phyloP scores from a whole-genome alignment of 2,888 invertebrate genomes.

The Amphimallon solstitiale region DNA sequence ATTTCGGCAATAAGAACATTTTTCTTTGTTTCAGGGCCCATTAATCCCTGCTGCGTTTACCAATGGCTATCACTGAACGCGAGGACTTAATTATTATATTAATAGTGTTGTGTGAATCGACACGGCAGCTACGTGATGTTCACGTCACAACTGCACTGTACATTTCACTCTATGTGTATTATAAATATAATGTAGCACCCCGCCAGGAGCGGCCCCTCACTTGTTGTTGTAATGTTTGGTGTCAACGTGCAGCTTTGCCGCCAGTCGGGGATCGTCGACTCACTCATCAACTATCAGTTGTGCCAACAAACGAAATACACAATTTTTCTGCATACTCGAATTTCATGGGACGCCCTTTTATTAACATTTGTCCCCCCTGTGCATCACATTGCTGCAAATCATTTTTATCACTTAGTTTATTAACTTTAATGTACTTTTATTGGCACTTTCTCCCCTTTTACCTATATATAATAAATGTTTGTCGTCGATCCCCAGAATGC shows the following conservation, averaged over 20 bases:
- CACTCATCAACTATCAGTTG: slow-evolving; percentile 13
- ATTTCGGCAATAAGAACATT: not conserved
- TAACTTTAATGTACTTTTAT: not conserved
- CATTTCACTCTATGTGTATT: slow-evolving; percentile 64
- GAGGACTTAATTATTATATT: slow-evolving; percentile 54
- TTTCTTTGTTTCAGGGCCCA: slow-evolving; percentile 81
- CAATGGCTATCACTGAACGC: slow-evolving; percentile 94
- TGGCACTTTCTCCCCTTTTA: slow-evolving; percentile 9
- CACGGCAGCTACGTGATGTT: slow-evolving; percentile 64
- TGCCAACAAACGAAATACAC: slow-evolving; percentile 8
- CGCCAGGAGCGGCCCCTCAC: slow-evolving; percentile 64
- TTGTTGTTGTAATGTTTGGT: slow-evolving; percentile 65
- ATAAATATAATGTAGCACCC: slow-evolving; percentile 63
- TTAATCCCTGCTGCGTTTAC: slow-evolving; percentile 98
- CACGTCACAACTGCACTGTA: slow-evolving; percentile 65
- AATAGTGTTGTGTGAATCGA: slow-evolving; percentile 62
- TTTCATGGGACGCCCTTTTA: not conserved
- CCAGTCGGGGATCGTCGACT: slow-evolving; percentile 62
- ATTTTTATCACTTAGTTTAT: no score
- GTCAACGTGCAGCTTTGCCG: slow-evolving; percentile 63
- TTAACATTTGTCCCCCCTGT: no score
- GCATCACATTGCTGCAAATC: no score
- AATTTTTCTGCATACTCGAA: not conserved
- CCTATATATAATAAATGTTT: slow-evolving; percentile 1
- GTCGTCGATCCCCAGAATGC: slow-evolving; percentile 31